A percentile compares a stretch with the other conserved stretches of the same genome.
Evolutionary conservation across 2,113 vertebrate genomes (phyloP).

Genomic region (Heptranchias perlo): DNA sequence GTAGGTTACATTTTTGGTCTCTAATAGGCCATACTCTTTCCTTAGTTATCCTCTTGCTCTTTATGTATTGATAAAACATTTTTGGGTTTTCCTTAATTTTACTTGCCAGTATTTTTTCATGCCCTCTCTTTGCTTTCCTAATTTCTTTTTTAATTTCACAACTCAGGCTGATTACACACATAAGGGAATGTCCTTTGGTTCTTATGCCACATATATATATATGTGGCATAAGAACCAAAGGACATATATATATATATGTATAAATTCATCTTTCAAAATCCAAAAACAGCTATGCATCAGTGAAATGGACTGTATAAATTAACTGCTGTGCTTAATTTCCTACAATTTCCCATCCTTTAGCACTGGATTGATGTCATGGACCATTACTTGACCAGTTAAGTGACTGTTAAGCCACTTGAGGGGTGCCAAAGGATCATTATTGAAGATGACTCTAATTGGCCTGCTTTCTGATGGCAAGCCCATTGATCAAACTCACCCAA

Average conservation of each 20-base stretch:
- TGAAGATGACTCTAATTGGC: conserved; percentile 16
- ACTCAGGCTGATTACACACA: not conserved
- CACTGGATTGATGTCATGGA: conserved; percentile 16
- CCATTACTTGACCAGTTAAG: conserved; percentile 30
- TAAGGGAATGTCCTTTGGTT: not conserved
- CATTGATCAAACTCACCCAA: conserved; percentile 11
- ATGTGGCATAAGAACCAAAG: too few relatives aligned
- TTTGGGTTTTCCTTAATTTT: too few relatives aligned
- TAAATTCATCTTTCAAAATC: not conserved
- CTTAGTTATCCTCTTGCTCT: too few relatives aligned
- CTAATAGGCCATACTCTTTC: too few relatives aligned
- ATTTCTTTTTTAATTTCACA: too few relatives aligned
- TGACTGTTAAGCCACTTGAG: conserved; percentile 22
- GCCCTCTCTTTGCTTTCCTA: too few relatives aligned
- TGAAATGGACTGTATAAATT: conserved; percentile 14
- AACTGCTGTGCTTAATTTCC: not conserved
- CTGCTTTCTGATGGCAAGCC: conserved; percentile 20
- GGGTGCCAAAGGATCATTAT: conserved; percentile 21
- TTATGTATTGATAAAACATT: too few relatives aligned
- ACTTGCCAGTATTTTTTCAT: too few relatives aligned
- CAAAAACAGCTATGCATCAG: not conserved
- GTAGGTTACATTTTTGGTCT: too few relatives aligned
- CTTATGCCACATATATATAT: not conserved
- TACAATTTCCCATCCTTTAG: not conserved
- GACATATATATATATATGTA: too few relatives aligned